phyloP scores from a whole-genome alignment of 1,140 invertebrate genomes.

The Matsumurasca onukii region DNA sequence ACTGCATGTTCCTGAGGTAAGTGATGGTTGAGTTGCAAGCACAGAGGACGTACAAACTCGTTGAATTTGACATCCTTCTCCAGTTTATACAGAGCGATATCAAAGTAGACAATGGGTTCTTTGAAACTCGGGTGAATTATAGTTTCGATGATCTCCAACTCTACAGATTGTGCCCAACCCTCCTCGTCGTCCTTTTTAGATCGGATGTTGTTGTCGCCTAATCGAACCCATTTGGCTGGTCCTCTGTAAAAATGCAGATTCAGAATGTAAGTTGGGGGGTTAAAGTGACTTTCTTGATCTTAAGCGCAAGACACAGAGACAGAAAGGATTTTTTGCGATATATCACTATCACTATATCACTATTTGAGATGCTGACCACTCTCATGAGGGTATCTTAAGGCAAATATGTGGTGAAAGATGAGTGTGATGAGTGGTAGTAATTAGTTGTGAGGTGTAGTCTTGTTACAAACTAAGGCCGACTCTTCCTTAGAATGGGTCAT shows the following conservation, averaged over 20 bases:
- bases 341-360: too few relatives aligned
- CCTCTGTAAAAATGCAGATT: slow-evolving; percentile 16
- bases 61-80: slow-evolving; percentile 45
- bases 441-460: too few relatives aligned
- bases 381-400: too few relatives aligned
- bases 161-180: neutral
- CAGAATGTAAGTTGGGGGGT: too few relatives aligned
- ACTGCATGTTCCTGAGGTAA: slow-evolving; percentile 37
- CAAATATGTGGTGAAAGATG: too few relatives aligned
- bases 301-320: too few relatives aligned
- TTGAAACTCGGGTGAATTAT: slow-evolving; percentile 51
- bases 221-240: slow-evolving; percentile 23
- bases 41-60: slow-evolving; percentile 50
- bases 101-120: slow-evolving; percentile 53
- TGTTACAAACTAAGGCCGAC: too few relatives aligned
- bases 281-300: too few relatives aligned
- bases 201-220: neutral
- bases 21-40: slow-evolving; percentile 46
- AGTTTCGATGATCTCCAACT: slow-evolving; percentile 35
- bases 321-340: too few relatives aligned
- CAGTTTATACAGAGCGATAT: slow-evolving; percentile 57
- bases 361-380: too few relatives aligned
- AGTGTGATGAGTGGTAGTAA: too few relatives aligned
- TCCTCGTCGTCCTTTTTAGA: slow-evolving; percentile 11
- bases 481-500: too few relatives aligned